phyloP scores from a whole-genome alignment of 2,888 invertebrate species.

The Hyppa rectilinea region DNA sequence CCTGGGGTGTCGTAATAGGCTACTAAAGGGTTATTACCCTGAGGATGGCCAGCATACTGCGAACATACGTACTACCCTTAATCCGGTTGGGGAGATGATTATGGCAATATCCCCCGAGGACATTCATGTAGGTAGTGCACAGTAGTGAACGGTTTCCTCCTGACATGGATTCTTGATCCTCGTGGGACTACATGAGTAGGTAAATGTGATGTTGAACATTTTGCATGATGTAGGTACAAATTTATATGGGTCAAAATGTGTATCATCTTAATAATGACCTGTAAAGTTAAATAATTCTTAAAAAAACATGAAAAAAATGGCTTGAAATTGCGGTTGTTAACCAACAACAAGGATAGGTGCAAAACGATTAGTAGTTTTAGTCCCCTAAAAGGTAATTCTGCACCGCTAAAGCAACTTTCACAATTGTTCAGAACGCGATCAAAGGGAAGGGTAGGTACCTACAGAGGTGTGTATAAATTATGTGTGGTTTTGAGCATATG shows the following conservation, averaged over 20 bases:
- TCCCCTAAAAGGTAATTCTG: neutral
- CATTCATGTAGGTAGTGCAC: constrained; percentile 14
- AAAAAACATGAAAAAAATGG: neutral
- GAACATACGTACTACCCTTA: constrained; percentile 48
- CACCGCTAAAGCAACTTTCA: neutral
- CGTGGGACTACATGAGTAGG: constrained; percentile 26
- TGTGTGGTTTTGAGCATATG: neutral
- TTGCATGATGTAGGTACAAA: neutral
- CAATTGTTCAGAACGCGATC: neutral
- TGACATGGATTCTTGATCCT: constrained; percentile 41
- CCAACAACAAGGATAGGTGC: neutral
- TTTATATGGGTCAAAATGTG: constrained; percentile 6
- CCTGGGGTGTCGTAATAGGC: constrained; percentile 43
- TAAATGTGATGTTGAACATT: neutral
- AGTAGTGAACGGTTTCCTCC: constrained; percentile 16
- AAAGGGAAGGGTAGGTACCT: too few species aligned
- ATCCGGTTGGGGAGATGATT: constrained; percentile 42
- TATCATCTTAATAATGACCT: neutral
- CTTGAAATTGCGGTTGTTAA: too few species aligned
- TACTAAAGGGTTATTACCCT: constrained; percentile 54
- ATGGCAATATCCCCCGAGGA: constrained; percentile 31
- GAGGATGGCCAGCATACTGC: constrained; percentile 38
- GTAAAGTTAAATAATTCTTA: neutral
- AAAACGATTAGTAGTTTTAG: neutral
- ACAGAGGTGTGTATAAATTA: too few species aligned